phyloP scores from a whole-genome alignment of 1,140 invertebrate genomes.

The Delia radicum region DNA sequence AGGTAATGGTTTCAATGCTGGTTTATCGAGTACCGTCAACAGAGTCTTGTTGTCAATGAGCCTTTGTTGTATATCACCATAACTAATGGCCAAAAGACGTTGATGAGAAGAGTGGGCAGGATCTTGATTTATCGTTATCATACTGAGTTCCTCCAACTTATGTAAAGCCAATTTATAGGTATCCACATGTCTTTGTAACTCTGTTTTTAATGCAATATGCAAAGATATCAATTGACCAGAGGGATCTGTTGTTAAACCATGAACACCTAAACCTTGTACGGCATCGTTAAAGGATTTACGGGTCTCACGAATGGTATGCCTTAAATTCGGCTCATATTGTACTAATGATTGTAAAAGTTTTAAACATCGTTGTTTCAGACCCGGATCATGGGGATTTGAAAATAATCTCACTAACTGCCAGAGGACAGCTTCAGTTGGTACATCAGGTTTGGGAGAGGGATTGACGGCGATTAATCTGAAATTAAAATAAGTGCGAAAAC shows the following conservation, averaged over 20 bases:
- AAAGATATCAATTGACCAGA: conserved; percentile 65
- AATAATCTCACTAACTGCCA: conserved; percentile 81
- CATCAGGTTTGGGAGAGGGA: conserved; percentile 61
- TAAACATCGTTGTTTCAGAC: conserved; percentile 61
- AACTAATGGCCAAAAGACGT: conserved; percentile 77
- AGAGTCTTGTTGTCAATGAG: conserved; percentile 90
- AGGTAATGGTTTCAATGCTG: conserved; percentile 61
- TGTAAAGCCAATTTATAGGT: conserved; percentile 85
- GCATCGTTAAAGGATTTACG: conserved; percentile 77
- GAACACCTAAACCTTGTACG: conserved; percentile 82
- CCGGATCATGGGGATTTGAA: conserved; percentile 66
- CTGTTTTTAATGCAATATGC: conserved; percentile 73
- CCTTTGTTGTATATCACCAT: conserved; percentile 79
- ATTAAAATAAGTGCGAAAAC: neutral
- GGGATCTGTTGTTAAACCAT: conserved; percentile 72
- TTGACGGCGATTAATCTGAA: conserved; percentile 61
- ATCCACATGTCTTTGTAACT: conserved; percentile 80
- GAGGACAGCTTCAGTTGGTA: conserved; percentile 74
- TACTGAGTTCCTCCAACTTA: conserved; percentile 80
- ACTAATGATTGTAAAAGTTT: conserved; percentile 59
- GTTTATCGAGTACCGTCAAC: conserved; percentile 80
- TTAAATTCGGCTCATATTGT: conserved; percentile 61
- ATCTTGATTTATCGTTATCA: conserved; percentile 70
- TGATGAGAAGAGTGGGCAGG: conserved; percentile 88
- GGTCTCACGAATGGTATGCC: conserved; percentile 63